A percentile compares a stretch with the other conserved stretches of the same genome.
Conservation (phyloP, 2,797 vertebrate species). For the Gastrophryne carolinensis region DNA sequence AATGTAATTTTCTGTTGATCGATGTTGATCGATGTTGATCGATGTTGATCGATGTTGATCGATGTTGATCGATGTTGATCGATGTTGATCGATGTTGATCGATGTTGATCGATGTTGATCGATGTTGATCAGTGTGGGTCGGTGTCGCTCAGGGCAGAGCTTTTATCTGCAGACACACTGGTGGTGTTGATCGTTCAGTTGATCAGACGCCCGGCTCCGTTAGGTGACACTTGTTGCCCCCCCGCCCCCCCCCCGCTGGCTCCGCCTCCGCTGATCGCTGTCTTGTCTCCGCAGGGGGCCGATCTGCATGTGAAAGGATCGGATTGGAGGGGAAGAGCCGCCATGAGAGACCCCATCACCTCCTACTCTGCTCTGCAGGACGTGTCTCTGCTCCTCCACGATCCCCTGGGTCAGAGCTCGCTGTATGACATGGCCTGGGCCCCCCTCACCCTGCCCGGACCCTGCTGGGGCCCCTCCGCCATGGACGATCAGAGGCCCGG, state of each 20-base stretch:
- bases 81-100: no score
- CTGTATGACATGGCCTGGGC: background rate
- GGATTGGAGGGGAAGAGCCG: background rate
- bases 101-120: no score
- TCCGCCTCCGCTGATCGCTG: background rate
- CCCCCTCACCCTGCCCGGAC: background rate
- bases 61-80: no score
- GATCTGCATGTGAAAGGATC: background rate
- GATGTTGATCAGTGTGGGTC: no score
- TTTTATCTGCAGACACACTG: no score
- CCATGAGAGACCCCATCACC: background rate
- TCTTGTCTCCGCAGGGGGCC: background rate
- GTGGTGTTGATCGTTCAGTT: no score
- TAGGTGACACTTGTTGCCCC: background rate
- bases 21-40: no score
- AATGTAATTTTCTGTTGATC: no score
- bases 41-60: no score
- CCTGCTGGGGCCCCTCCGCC: background rate
- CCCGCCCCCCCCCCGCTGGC: background rate
- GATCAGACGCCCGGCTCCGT: background rate
- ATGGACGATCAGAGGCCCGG: no score
- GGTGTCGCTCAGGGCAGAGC: no score
- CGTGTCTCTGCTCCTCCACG: background rate
- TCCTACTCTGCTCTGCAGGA: background rate
- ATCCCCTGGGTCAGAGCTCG: background rate